Percentiles rank a stretch among this genome's conserved stretches.
Evolutionary conservation across 1,140 invertebrate genomes (phyloP).

Genomic region (Drosophila repletoides): DNA sequence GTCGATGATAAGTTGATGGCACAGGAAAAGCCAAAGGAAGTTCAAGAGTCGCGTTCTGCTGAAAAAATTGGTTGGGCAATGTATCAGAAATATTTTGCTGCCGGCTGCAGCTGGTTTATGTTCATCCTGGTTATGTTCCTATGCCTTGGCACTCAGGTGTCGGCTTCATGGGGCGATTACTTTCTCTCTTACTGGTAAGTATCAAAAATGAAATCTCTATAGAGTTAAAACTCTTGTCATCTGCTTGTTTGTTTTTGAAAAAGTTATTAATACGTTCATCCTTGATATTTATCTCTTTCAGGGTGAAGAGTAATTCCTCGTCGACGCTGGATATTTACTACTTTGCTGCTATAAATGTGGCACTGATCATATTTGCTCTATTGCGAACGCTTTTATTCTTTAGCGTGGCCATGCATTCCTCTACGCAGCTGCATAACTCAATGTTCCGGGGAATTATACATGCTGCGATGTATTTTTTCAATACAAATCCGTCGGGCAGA

Average conservation of each 20-base stretch:
- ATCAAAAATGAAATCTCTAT: background rate
- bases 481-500: slow-evolving; percentile 88
- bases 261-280: too few relatives aligned
- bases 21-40: slow-evolving; percentile 71
- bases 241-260: too few relatives aligned
- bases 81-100: slow-evolving; percentile 85
- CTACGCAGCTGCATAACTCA: slow-evolving; percentile 83
- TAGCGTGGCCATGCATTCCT: slow-evolving; percentile 87
- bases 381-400: slow-evolving; percentile 86
- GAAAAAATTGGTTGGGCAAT: slow-evolving; percentile 85
- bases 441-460: slow-evolving; percentile 67
- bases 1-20: slow-evolving; percentile 84
- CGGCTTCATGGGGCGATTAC: slow-evolving; percentile 87
- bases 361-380: slow-evolving; percentile 85
- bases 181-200: slow-evolving; percentile 86
- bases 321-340: slow-evolving; percentile 66
- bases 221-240: too few relatives aligned
- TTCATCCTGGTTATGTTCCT: slow-evolving; percentile 81
- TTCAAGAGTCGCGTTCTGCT: slow-evolving; percentile 83
- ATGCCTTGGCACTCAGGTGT: slow-evolving; percentile 84
- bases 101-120: slow-evolving; percentile 83
- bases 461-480: slow-evolving; percentile 90
- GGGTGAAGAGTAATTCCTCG: slow-evolving; percentile 79
- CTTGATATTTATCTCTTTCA: slow-evolving; percentile 74
- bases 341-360: slow-evolving; percentile 85